Evolutionary conservation across 2,888 invertebrate species (phyloP).

Genomic region (Rhopalosiphum nymphaeae): DNA sequence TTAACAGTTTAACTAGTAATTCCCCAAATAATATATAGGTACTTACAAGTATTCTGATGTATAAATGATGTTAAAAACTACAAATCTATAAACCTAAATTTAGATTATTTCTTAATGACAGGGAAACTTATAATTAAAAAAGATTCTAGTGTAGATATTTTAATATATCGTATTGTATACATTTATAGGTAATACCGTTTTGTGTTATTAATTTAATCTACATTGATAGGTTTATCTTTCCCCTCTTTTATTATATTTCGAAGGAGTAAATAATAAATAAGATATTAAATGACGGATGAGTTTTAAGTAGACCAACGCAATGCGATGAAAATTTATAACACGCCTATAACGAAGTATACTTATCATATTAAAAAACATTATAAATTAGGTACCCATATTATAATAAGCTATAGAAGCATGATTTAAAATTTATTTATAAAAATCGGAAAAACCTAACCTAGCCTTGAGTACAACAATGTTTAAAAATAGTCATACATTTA

Average conservation of each 20-base stretch:
- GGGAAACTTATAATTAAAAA: too few species aligned
- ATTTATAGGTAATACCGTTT: not conserved
- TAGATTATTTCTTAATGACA: too few species aligned
- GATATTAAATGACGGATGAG: not conserved
- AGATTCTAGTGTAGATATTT: too few species aligned
- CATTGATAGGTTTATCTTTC: conserved; percentile 35
- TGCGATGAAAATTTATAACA: not conserved
- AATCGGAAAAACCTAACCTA: not conserved
- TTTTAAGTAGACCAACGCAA: not conserved
- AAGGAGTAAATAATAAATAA: conserved; percentile 20
- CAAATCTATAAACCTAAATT: too few species aligned
- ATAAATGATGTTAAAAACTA: too few species aligned
- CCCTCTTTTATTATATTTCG: conserved; percentile 7
- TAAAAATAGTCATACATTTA: not conserved
- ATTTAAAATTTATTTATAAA: not conserved
- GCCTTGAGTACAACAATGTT: not conserved
- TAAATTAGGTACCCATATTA: not conserved
- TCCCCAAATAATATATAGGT: not conserved
- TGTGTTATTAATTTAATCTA: conserved; percentile 12
- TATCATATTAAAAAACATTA: not conserved
- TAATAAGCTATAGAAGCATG: not conserved
- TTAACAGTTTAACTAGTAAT: not conserved
- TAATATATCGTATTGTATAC: not conserved
- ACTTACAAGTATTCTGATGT: not conserved
- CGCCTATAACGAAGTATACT: not conserved